Conservation (phyloP, 2,113 vertebrate genomes). For the Peromyscus maniculatus region DNA sequence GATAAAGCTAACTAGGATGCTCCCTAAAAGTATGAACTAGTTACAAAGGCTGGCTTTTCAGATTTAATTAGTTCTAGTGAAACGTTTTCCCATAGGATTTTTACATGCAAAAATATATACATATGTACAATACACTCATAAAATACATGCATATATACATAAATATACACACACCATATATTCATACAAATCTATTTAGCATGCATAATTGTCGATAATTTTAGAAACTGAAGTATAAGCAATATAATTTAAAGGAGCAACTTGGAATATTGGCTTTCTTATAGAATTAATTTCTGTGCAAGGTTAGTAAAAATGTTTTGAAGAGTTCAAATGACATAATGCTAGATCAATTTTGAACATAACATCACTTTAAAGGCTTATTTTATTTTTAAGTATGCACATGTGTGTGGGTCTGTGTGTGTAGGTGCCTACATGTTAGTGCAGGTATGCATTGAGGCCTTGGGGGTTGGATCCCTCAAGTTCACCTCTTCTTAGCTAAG, state of each 20-base stretch:
- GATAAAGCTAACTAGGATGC: background rate
- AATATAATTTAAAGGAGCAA: background rate
- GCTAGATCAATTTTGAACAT: background rate
- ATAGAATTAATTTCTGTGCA: background rate
- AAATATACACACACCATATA: background rate
- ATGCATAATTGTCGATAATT: background rate
- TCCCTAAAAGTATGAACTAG: background rate
- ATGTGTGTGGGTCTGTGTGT: background rate
- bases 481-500: background rate
- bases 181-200: background rate
- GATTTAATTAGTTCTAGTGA: constrained; percentile 4
- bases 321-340: background rate
- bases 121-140: background rate
- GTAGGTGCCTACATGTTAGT: too few relatives aligned
- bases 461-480: too few relatives aligned
- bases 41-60: constrained; percentile 2
- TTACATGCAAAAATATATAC: background rate
- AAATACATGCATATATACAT: background rate
- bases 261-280: background rate
- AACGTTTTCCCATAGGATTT: background rate
- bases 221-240: background rate
- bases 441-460: background rate
- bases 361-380: background rate
- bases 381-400: background rate
- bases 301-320: background rate